Evolutionary conservation across 1,140 invertebrate species (phyloP).

Genomic region (Drosophila navojoa): DNA sequence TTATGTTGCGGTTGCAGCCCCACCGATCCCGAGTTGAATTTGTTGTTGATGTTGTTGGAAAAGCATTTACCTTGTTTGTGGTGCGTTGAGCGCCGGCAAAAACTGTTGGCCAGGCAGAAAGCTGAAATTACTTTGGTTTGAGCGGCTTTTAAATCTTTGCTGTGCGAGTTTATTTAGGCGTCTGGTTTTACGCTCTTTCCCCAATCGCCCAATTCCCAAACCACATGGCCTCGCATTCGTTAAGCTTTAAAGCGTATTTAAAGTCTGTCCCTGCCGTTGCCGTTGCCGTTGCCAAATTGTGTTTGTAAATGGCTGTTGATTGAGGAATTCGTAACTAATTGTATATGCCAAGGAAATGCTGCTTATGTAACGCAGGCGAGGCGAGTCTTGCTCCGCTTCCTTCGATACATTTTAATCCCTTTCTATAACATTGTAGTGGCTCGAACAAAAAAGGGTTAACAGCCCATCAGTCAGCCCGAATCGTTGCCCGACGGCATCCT

Average conservation of each 20-base stretch:
- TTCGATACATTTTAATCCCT: conserved; percentile 19
- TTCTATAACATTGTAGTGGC: conserved; percentile 9
- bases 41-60: conserved; percentile 67
- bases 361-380: neutral
- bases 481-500: conserved; percentile 12
- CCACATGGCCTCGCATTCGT: conserved; percentile 20
- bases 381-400: neutral
- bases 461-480: conserved; percentile 17
- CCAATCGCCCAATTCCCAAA: neutral
- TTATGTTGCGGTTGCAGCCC: conserved; percentile 74
- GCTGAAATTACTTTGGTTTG: conserved; percentile 73
- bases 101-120: conserved; percentile 63
- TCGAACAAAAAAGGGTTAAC: conserved; percentile 39
- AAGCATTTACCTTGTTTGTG: conserved; percentile 81
- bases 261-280: neutral
- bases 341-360: conserved; percentile 1
- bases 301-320: conserved; percentile 6
- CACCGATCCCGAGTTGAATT: conserved; percentile 42
- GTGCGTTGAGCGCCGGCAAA: conserved; percentile 66
- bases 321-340: conserved; percentile 2
- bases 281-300: neutral
- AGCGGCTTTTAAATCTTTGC: conserved; percentile 59
- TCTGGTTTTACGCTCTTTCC: conserved; percentile 43
- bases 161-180: conserved; percentile 63
- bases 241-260: conserved; percentile 52